phyloP scores from a whole-genome alignment of 2,888 invertebrate species.

The Drosophila austrosaltans region DNA sequence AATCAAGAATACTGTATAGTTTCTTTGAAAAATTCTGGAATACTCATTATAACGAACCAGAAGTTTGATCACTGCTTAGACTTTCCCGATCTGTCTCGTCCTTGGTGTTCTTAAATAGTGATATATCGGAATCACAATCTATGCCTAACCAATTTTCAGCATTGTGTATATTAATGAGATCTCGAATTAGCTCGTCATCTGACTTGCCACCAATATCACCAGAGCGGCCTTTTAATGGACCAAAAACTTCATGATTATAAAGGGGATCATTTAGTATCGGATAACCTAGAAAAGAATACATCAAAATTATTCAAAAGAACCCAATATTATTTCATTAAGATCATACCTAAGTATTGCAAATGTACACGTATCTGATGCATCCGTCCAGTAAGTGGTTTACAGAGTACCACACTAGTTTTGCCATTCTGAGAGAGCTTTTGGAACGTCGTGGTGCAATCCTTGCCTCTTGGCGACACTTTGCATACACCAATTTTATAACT shows the following conservation, averaged over 20 bases:
- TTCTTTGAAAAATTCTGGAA: not conserved
- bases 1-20: not conserved
- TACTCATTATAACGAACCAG: constrained; percentile 44
- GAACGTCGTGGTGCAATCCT: constrained; percentile 96
- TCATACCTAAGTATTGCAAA: constrained; percentile 94
- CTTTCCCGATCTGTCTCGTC: constrained; percentile 85
- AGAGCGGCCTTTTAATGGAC: constrained; percentile 94
- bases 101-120: constrained; percentile 90
- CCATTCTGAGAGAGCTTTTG: constrained; percentile 94
- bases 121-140: constrained; percentile 93
- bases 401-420: constrained; percentile 95
- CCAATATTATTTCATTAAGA: not conserved
- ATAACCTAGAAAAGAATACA: constrained; percentile 51
- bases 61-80: constrained; percentile 67
- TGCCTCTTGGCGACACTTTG: constrained; percentile 96
- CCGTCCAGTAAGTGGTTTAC: constrained; percentile 97
- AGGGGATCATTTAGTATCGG: constrained; percentile 98
- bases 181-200: constrained; percentile 93
- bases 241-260: constrained; percentile 98
- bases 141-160: constrained; percentile 97
- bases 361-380: constrained; percentile 99
- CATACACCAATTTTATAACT: constrained; percentile 98
- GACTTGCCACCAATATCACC: constrained; percentile 94
- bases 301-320: not conserved
- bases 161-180: constrained; percentile 95